Conservation (phyloP, 2,888 invertebrate species). For the Cristatella mucedo region DNA sequence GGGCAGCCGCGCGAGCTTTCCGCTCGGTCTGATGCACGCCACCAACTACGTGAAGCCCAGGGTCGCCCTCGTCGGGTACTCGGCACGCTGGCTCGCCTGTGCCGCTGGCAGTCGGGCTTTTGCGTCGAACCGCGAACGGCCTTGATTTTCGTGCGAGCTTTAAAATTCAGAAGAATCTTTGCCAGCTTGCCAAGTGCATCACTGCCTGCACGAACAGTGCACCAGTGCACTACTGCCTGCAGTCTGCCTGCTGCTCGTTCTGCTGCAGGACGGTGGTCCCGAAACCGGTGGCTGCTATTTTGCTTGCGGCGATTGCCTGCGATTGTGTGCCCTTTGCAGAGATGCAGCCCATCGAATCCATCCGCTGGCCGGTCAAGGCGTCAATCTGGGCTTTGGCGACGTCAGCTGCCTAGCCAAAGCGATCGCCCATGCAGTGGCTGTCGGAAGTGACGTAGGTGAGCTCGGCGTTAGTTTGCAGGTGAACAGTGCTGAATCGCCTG, state of each 20-base stretch:
- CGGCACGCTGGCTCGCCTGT: no score
- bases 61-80: slow-evolving; percentile 73
- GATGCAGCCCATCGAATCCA: slow-evolving; percentile 60
- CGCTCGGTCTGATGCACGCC: slow-evolving; percentile 76
- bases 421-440: slow-evolving; percentile 53
- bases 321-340: slow-evolving; percentile 43
- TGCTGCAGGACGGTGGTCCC: no score
- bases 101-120: no score
- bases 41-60: slow-evolving; percentile 64
- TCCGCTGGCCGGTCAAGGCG: slow-evolving; percentile 91
- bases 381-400: slow-evolving; percentile 92
- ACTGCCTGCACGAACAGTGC: no score
- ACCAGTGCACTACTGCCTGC: no score
- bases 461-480: background rate
- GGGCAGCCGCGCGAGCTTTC: slow-evolving; percentile 67
- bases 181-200: no score
- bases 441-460: slow-evolving; percentile 57
- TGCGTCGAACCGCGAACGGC: no score
- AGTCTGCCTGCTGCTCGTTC: no score
- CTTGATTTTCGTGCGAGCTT: no score
- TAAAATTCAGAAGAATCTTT: no score
- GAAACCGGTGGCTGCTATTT: no score
- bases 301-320: no score
- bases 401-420: slow-evolving; percentile 55
- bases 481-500: slow-evolving; percentile 8